phyloP scores from a whole-genome alignment of 2,797 vertebrate species.

The Phoebastria nigripes region DNA sequence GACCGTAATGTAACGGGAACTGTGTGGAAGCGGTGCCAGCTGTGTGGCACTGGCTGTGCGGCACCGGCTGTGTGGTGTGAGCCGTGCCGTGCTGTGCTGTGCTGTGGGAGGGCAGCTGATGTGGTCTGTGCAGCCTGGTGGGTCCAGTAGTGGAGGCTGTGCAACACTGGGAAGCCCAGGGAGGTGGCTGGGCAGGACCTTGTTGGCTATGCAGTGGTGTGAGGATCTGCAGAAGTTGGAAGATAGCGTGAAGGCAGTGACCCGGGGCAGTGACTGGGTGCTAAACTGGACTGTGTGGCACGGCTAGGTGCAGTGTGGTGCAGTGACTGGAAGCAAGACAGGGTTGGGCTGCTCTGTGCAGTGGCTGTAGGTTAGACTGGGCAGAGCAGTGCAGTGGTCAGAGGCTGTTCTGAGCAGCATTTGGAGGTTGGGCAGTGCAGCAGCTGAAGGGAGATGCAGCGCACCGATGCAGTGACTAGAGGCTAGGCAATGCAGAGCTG shows the following conservation, averaged over 20 bases:
- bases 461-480: neutral
- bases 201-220: fast-evolving
- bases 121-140: neutral
- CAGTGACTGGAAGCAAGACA: neutral
- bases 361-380: neutral
- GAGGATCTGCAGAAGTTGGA: neutral
- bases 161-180: neutral
- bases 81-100: neutral
- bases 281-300: too few species aligned
- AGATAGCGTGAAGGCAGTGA: neutral
- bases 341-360: neutral
- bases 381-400: neutral
- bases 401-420: neutral
- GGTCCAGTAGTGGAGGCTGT: neutral
- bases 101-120: neutral
- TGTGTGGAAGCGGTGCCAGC: fast-evolving
- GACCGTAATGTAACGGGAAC: fast-evolving
- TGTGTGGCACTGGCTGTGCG: fast-evolving
- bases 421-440: neutral
- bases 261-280: neutral
- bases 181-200: neutral
- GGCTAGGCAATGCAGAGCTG: neutral
- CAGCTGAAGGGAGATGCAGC: neutral
- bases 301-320: neutral
- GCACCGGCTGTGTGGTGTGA: neutral